Evolutionary conservation across 1,140 invertebrate genomes (phyloP).

Genomic region (Asbolus verrucosus): DNA sequence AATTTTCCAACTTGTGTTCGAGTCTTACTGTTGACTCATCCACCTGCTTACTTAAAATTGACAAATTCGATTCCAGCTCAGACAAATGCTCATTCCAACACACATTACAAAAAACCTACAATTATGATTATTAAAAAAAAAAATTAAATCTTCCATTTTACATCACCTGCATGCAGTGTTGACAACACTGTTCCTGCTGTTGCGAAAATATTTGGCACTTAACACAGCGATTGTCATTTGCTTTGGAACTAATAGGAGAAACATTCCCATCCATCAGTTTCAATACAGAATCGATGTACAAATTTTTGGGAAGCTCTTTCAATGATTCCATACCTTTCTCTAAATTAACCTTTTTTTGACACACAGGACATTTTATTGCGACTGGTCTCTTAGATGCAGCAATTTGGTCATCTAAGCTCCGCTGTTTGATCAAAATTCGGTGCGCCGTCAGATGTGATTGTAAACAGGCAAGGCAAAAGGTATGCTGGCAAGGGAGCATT

Average conservation of each 20-base stretch:
- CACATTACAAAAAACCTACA: slow-evolving; percentile 69
- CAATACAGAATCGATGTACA: slow-evolving; percentile 70
- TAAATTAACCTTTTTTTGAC: slow-evolving; percentile 61
- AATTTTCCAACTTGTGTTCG: slow-evolving; percentile 69
- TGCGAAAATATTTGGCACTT: slow-evolving; percentile 68
- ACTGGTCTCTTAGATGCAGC: slow-evolving; percentile 38
- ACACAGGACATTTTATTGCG: slow-evolving; percentile 57
- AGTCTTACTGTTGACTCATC: slow-evolving; percentile 66
- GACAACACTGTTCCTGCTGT: slow-evolving; percentile 65
- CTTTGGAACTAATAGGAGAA: slow-evolving; percentile 58
- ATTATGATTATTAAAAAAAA: too few relatives aligned
- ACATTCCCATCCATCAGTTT: slow-evolving; percentile 60
- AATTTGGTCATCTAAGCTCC: slow-evolving; percentile 24
- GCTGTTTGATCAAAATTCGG: slow-evolving; percentile 43
- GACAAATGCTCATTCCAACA: slow-evolving; percentile 71
- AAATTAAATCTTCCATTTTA: neutral
- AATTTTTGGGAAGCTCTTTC: slow-evolving; percentile 70
- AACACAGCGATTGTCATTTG: slow-evolving; percentile 56
- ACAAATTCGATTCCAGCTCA: slow-evolving; percentile 69
- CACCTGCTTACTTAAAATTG: slow-evolving; percentile 68
- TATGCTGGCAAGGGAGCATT: slow-evolving; percentile 82
- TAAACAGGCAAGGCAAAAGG: slow-evolving; percentile 77
- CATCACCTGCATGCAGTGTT: slow-evolving; percentile 71
- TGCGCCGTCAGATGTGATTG: slow-evolving; percentile 65
- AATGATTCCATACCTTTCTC: slow-evolving; percentile 63